Percentiles rank a stretch among this genome's conserved stretches.
Conservation (phyloP, 2,113 vertebrate species). For the Laticauda laticaudata region DNA sequence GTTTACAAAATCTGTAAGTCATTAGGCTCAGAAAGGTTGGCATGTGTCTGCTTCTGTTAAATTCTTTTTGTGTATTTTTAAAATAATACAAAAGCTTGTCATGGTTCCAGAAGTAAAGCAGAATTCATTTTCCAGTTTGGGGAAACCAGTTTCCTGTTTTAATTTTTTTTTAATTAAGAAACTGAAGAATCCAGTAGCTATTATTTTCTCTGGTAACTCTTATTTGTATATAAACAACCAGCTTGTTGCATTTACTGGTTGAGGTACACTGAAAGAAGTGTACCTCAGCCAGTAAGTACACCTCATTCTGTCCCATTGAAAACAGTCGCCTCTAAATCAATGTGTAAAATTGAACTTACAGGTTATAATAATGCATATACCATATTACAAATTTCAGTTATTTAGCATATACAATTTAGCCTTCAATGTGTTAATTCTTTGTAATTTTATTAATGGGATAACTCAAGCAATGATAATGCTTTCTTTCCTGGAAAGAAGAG, state of each 20-base stretch:
- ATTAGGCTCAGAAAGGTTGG: neutral
- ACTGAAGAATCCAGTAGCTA: neutral
- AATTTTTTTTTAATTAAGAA: neutral
- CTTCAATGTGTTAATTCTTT: neutral
- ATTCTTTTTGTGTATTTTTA: neutral
- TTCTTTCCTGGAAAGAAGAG: neutral
- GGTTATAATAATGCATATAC: neutral
- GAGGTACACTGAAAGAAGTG: neutral
- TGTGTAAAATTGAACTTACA: neutral
- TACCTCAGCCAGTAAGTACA: neutral
- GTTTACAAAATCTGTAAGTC: neutral
- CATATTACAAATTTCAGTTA: neutral
- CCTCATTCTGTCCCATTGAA: neutral
- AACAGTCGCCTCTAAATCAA: neutral
- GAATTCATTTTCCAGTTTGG: neutral
- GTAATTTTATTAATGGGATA: neutral
- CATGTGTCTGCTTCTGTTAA: neutral
- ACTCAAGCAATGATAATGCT: neutral
- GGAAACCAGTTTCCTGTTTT: neutral
- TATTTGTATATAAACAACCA: neutral
- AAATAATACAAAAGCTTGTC: neutral
- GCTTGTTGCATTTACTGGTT: neutral
- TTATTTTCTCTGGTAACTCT: neutral
- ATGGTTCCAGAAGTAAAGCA: neutral
- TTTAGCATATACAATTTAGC: neutral